Evolutionary conservation across 2,888 invertebrate species (phyloP).

Genomic region (Biston betularia): DNA sequence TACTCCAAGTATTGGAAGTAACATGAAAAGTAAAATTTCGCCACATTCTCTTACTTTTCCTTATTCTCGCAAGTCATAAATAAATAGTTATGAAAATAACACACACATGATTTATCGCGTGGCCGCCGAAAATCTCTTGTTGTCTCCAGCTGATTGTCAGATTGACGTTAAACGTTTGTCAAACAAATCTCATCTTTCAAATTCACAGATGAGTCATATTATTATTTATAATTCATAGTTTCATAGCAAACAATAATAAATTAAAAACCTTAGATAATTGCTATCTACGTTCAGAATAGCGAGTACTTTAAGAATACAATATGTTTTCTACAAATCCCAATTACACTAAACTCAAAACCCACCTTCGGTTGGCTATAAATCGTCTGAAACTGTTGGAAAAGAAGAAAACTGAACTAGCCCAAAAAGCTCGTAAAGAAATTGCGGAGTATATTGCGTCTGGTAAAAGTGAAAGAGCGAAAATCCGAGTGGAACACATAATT

Average conservation of each 20-base stretch:
- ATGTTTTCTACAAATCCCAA: conserved; percentile 98
- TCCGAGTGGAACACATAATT: conserved; percentile 99
- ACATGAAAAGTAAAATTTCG: no score
- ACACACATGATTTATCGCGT: no score
- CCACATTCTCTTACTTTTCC: no score
- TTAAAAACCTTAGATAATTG: neutral
- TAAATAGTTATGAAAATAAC: no score
- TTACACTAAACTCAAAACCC: conserved; percentile 98
- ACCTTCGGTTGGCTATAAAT: conserved; percentile 96
- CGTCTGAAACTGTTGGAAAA: conserved; percentile 97
- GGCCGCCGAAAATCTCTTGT: no score
- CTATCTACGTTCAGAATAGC: conserved; percentile 13
- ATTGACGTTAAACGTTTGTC: no score
- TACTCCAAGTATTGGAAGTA: no score
- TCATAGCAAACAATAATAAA: conserved; percentile 17
- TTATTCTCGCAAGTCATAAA: no score
- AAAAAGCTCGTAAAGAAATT: conserved; percentile 98
- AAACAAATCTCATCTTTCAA: no score
- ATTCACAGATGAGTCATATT: conserved; percentile 15
- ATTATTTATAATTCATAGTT: neutral
- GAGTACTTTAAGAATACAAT: conserved; percentile 48
- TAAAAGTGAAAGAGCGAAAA: conserved; percentile 96
- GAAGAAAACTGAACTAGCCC: conserved; percentile 98
- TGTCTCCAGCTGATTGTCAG: no score
- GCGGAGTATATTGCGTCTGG: conserved; percentile 97